Evolutionary conservation across 2,797 vertebrate genomes (phyloP).

Genomic region (Pseudochaenichthys georgianus): DNA sequence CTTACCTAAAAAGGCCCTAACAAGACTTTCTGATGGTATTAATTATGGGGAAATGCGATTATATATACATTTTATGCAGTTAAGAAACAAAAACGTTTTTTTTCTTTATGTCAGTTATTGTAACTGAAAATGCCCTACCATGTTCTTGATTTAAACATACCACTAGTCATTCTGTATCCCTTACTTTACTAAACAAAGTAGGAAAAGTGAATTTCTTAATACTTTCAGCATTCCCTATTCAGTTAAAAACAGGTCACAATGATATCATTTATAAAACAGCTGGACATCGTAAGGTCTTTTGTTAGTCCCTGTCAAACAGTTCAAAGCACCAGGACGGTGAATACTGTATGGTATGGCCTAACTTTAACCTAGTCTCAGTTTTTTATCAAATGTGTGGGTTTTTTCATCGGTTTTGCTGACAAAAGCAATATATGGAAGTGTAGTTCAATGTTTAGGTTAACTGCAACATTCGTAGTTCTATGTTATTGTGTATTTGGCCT

Average conservation of each 20-base stretch:
- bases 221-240: neutral
- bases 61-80: no score
- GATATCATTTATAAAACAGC: neutral
- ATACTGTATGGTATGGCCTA: neutral
- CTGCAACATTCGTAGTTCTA: no score
- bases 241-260: constrained; percentile 1
- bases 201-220: neutral
- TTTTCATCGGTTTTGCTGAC: neutral
- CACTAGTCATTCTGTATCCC: neutral
- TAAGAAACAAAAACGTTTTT: neutral
- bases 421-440: neutral
- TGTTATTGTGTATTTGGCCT: no score
- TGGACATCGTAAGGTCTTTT: neutral
- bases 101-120: neutral
- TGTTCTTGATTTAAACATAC: constrained; percentile 19
- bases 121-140: neutral
- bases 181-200: neutral
- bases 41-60: neutral
- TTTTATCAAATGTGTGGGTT: no score
- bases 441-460: no score
- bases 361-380: neutral
- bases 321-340: neutral
- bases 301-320: neutral
- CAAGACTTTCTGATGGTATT: neutral
- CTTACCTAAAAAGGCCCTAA: neutral